Evolutionary conservation across 2,113 vertebrate species (phyloP), one percentile per base, ranked within the genome.

Genomic region (Python bivittatus): DNA sequence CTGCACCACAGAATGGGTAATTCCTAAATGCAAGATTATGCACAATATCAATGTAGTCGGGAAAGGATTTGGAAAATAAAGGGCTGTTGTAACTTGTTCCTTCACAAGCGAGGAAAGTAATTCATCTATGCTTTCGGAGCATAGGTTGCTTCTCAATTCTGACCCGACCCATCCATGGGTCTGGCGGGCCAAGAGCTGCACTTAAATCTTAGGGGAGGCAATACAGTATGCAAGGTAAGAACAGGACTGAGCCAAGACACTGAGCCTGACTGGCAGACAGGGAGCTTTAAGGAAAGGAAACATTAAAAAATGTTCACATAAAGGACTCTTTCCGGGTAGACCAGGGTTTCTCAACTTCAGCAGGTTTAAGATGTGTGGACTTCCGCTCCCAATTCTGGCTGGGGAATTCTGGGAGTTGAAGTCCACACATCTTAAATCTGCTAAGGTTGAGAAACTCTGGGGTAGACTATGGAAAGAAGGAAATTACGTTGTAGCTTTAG

Each of bases 11-110:
- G 95, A 96, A 95, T 64, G 93, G 95, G 92, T 86, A 6, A 96
- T 96, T 95, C 94, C 96, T 95, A 94, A 94, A 90, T 33, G 87
- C 0, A 25, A 95, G 93, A 89, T 90, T 90, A 94, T 90, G 88
- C 86, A 64, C 60, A 92, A 38, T 89, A 86, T 88, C 92, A 89
- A 8, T 0, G 84, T 91, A 84, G 91, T 58, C 60, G 95, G 89
- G 90, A 89, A 97, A 94, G 61, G 53, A 0, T 3, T 92, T 52
- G 91, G 94, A 93, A 96, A 96, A 94, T 4, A 64, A 95, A 93
- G 1, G 4, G 38, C 79, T 89, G 38, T 84, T 91, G 56, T 60
- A 94, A 93, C 94, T 89, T 89, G 29, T 84, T 92, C 86, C 91
- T 94, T 91, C 57, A 12, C 15, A 2, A 94, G 86, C 53, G 93